These are phyloP conservation scores for Elanoides forficatus DNA, from an alignment of 2,113 vertebrate species.

Conservation along the genomic window DNA sequence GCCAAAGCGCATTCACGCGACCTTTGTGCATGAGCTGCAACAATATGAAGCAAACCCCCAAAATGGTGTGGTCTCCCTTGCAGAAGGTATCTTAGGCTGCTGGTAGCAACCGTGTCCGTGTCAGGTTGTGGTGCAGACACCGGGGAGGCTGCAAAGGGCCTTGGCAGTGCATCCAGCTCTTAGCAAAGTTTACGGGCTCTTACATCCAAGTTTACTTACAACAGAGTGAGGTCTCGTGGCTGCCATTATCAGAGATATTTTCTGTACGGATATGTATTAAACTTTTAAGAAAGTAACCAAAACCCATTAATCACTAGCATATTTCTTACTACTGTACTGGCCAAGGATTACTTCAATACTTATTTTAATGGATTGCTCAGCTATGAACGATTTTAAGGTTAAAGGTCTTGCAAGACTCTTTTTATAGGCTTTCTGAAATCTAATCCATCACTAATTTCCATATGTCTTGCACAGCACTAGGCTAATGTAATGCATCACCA, in stretches of 20 bases:
- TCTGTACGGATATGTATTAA: neutral
- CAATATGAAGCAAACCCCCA: neutral
- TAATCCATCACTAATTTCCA: conserved; percentile 37
- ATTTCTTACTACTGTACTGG: neutral
- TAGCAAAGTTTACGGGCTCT: neutral
- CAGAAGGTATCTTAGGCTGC: neutral
- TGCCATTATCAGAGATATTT: neutral
- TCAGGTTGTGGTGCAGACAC: neutral
- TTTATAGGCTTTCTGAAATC: conserved; percentile 46
- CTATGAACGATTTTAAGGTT: conserved; percentile 16
- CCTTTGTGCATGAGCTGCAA: neutral
- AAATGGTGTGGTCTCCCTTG: neutral
- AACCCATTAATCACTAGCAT: neutral
- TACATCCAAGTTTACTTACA: neutral
- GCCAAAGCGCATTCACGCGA: neutral
- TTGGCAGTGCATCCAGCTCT: neutral
- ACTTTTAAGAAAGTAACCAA: neutral
- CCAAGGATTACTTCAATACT: conserved; percentile 10
- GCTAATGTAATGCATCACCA: conserved; percentile 31
- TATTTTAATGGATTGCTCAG: conserved; percentile 22
- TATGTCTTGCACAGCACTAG: neutral
- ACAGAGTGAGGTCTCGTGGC: neutral
- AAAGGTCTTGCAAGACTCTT: conserved; percentile 28
- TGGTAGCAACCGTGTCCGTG: accelerated
- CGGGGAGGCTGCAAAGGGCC: neutral